These are phyloP conservation scores for Sarcophilus harrisii DNA, from an alignment of 2,797 vertebrate genomes.

Conservation along the genomic window DNA sequence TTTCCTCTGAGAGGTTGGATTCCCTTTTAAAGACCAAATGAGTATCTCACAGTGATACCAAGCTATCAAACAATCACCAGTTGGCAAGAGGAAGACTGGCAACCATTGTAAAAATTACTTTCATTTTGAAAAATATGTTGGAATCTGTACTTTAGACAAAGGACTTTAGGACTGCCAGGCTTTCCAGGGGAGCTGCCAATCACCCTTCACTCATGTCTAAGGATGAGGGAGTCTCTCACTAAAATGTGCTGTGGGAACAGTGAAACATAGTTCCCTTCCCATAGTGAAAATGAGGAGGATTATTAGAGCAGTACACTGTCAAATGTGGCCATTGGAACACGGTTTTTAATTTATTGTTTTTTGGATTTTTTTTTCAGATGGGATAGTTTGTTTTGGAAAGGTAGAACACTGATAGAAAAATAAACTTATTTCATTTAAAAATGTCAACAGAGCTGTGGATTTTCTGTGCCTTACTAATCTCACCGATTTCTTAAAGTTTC, in stretches of 20 bases:
- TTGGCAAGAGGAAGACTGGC: slow-evolving; percentile 53
- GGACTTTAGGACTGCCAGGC: slow-evolving; percentile 39
- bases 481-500: not conserved
- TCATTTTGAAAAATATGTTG: slow-evolving; percentile 66
- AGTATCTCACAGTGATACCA: slow-evolving; percentile 61
- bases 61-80: slow-evolving; percentile 38
- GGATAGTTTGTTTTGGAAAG: not conserved
- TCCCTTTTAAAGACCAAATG: slow-evolving; percentile 60
- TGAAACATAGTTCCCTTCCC: not conserved
- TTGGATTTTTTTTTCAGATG: not conserved
- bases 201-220: slow-evolving; percentile 50
- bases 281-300: not conserved
- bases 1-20: slow-evolving; percentile 43
- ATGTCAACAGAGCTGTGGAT: not conserved
- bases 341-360: not conserved
- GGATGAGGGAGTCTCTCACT: slow-evolving; percentile 44
- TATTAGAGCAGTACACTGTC: not conserved
- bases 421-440: not conserved
- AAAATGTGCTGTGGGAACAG: slow-evolving; percentile 41
- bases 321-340: not conserved
- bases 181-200: slow-evolving; percentile 47
- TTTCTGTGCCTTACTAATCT: not conserved
- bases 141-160: slow-evolving; percentile 59
- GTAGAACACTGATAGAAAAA: not conserved
- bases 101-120: slow-evolving; percentile 62